Evolutionary conservation across 1,140 invertebrate species (phyloP).

Genomic region (Neocloeon triangulifer): DNA sequence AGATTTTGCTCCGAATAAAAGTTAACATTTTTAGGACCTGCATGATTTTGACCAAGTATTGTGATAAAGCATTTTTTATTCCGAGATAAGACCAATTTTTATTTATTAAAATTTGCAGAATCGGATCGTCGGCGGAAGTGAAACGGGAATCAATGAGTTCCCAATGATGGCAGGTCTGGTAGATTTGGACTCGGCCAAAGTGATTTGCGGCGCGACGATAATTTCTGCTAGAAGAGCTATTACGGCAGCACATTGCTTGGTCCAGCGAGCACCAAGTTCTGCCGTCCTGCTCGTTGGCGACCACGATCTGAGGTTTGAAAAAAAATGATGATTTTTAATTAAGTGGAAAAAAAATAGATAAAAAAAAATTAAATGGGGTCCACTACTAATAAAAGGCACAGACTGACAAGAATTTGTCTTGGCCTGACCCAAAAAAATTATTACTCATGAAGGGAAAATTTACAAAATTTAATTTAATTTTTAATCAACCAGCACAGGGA

Average conservation of each 20-base stretch:
- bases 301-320: slow-evolving; percentile 16
- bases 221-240: slow-evolving; percentile 32
- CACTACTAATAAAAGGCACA: background rate
- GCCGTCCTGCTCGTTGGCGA: slow-evolving; percentile 28
- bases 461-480: too few relatives aligned
- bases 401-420: too few relatives aligned
- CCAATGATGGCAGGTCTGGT: slow-evolving; percentile 36
- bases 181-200: slow-evolving; percentile 12
- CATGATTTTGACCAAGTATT: slow-evolving; percentile 2
- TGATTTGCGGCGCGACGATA: slow-evolving; percentile 40
- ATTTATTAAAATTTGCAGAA: slow-evolving; percentile 15
- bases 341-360: too few relatives aligned
- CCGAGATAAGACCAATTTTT: slow-evolving; percentile 3
- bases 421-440: too few relatives aligned
- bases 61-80: slow-evolving; percentile 1
- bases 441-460: too few relatives aligned
- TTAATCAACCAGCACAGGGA: slow-evolving; percentile 13
- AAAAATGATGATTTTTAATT: background rate
- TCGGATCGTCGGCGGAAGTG: slow-evolving; percentile 32
- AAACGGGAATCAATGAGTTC: slow-evolving; percentile 34
- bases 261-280: slow-evolving; percentile 5
- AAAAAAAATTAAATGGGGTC: too few relatives aligned
- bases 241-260: slow-evolving; percentile 43
- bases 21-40: background rate
- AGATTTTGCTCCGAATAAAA: background rate